Evolutionary conservation across 2,888 invertebrate genomes (phyloP), one percentile per base, ranked within the genome.

Genomic region (Drosophila melanosoma): DNA sequence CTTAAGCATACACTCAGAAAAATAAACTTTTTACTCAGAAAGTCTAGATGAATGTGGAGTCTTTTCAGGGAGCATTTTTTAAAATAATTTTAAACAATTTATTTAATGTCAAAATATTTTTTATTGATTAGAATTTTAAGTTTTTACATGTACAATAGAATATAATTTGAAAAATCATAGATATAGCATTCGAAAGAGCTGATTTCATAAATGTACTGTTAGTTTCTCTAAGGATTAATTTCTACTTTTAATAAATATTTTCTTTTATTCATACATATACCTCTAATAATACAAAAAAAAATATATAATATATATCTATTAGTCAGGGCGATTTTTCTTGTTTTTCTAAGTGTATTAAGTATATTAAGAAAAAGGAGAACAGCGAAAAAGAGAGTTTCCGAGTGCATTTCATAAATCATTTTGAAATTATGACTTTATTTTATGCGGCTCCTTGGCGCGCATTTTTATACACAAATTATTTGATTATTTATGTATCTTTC

Each of bases 381-480:
- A 38, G 17, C 36, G 7, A 56, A 15, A 33, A 69, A 52, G 56
- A 66, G 77, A 66, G 65, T 75, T 64, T 69, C 49, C 42, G 59
- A 79, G 71, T 61, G 66, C 69, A 84, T 78, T 87, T 89, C 81
- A 89, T 87, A 87, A 87, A 87, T 87, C 87, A 89, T 87, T 78
- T 78, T 71, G 48, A 87, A 87, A 89, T 87, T 89, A 87, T 87
- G 87, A 87, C 87, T 87, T 82, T 89, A 84, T 87, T 89, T 83
- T 81, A 81, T 79, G 69, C 67, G 74, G 45, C 79, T 74, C 60
- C 61, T 83, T 69, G 72, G 67, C 72, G 72, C 83, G 80, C 81
- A 84, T 87, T 84, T 86, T 88, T 79, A 88, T 81, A 76, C 70
- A 85, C 75, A 87, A 76, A 79, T 87, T 83, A 87, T 87, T 87